These are phyloP conservation scores for Morus bassanus DNA, from an alignment of 2,797 vertebrate genomes.

Conservation along the genomic window DNA sequence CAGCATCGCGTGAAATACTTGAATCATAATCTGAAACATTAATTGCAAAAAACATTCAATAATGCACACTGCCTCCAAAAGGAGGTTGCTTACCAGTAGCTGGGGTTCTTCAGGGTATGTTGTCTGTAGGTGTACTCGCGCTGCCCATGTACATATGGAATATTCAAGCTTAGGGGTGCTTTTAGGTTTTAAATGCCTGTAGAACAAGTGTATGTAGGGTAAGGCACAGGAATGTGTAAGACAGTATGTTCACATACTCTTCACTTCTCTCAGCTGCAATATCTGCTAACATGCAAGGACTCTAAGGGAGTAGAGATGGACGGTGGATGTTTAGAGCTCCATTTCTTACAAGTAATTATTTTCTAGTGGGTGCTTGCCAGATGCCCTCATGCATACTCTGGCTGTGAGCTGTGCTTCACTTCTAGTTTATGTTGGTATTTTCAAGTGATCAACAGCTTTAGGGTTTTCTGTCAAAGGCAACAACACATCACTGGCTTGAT, in stretches of 20 bases:
- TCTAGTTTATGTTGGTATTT: conserved; percentile 6
- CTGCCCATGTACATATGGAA: not conserved
- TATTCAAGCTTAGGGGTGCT: not conserved
- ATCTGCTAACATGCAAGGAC: not conserved
- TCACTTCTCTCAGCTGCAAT: not conserved
- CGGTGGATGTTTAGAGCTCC: not conserved
- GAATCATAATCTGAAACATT: not conserved
- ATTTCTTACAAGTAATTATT: not conserved
- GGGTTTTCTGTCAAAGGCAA: not conserved
- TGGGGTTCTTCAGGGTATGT: not conserved
- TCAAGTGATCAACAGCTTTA: not conserved
- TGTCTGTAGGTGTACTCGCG: not conserved
- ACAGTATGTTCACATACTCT: not conserved
- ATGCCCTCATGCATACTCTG: not conserved
- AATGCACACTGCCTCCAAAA: not conserved
- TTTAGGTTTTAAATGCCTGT: not conserved
- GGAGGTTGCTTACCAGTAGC: not conserved
- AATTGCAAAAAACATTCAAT: not conserved
- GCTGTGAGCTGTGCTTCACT: not conserved
- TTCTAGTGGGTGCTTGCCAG: not conserved
- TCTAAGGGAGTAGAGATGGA: not conserved
- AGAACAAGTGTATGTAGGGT: not conserved
- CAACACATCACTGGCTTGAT: not conserved
- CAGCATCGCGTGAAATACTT: not conserved
- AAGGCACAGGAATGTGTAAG: not conserved